Conservation (phyloP, 2,888 invertebrate species). For the Rosalia funebris region DNA sequence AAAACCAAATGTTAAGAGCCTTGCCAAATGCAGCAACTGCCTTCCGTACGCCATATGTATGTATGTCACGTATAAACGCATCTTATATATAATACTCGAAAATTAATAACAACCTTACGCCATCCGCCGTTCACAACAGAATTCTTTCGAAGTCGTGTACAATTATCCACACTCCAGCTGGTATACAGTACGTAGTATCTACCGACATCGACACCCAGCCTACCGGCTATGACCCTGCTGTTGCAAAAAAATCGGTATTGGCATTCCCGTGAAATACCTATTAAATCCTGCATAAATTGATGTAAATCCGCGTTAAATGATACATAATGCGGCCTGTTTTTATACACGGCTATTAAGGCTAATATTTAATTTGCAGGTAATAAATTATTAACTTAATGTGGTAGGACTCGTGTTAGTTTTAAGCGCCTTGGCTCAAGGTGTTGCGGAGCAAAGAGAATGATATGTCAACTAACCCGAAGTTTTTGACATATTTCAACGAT, state of each 20-base stretch:
- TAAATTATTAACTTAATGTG: no score
- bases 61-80: not conserved
- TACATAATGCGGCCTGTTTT: conserved; percentile 17
- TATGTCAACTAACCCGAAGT: no score
- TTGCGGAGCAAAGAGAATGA: no score
- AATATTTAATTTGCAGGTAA: conserved; percentile 6
- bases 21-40: not conserved
- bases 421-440: no score
- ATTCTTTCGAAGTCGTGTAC: conserved; percentile 14
- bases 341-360: not conserved
- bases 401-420: no score
- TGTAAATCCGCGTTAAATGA: conserved; percentile 20
- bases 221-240: conserved; percentile 23
- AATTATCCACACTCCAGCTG: conserved; percentile 21
- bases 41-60: not conserved
- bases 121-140: conserved; percentile 1
- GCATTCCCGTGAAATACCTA: conserved; percentile 8
- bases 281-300: conserved; percentile 21
- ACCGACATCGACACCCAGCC: conserved; percentile 24
- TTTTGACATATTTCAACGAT: no score
- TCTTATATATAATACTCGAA: conserved; percentile 1
- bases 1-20: no score
- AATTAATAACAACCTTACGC: conserved; percentile 7
- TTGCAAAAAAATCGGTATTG: conserved; percentile 8
- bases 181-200: not conserved